Evolutionary conservation across 2,888 invertebrate species (phyloP), one percentile per base, ranked within the genome.

Genomic region (Magallana nippona): DNA sequence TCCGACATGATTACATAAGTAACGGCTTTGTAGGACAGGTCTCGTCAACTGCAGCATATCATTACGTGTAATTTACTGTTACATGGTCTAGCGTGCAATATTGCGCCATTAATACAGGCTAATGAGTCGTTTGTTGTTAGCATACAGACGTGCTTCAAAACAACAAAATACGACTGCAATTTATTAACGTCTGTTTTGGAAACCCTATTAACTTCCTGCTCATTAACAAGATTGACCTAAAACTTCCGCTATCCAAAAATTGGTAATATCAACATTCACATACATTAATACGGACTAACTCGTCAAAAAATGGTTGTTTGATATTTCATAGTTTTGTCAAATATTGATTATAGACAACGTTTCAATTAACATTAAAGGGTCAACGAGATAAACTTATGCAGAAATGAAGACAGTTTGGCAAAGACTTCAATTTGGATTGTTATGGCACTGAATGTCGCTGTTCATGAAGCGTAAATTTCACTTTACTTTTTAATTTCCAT

Each of bases 1-100:
- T 71, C 22, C 32, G 71, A 71, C 71, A 71, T 71, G 10, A 32
- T 71, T 71, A 71, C 71, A 71, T 71, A 71, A 71, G 22, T 19
- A 27, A 71, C 5, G 71, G 13, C 32, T 27, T 71, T 15, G 22
- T 32, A 27, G 22, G 5, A 27, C 71, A 32, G 71, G 15, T 71
- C 22, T 15, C 32, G 71, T 71, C 22, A 13, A 13, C 15, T 15
- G 1, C 44, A 8, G 44, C 3, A 44, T 44, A 44, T 44, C 44
- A 22, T 32, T 15, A 32, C 71, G 27, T 71, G 71, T 17, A 60
- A 8, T 11, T 60, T 10, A 15, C n/a, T 60, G 60, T 15, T 60
- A 8, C 60, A 27, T 63, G 63, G 19, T 63, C 10, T 11, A 44
- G 63, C 63, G 27, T 71, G 71, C 71, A 71, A 15, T 8, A 27